Evolutionary conservation across 2,888 invertebrate genomes (phyloP), one percentile per base, ranked within the genome.

Genomic region (Andrena hattorfiana): DNA sequence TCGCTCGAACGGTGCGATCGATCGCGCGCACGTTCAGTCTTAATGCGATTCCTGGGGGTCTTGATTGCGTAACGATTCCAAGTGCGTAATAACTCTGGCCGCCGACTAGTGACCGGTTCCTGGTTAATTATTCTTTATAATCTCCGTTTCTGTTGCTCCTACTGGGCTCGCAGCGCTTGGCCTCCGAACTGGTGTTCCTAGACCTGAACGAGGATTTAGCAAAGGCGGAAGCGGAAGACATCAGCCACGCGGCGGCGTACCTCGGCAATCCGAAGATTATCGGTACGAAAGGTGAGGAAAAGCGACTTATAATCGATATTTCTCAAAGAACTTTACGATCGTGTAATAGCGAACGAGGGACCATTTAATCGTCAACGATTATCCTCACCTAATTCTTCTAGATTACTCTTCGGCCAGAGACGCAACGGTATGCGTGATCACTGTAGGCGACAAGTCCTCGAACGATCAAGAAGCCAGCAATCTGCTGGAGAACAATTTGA

Each of bases 211-310:
- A 94, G 84, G 95, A 95, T 86, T 95, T 96, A 85, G 94, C 96
- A 70, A 94, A 95, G 88, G 96, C 96, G 63, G 96, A 96, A 93
- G 95, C 96, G 94, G 94, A 96, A 94, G 96, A 96, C 92, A 94
- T 96, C 69, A 95, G 96, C 87, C 96, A 96, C 88, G 96, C 95
- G 26, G 94, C 95, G n/a, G 94, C 95, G 56, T 96, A 96, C 92
- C 94, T 95, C 74, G 94, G 95, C 71, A 95, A 95, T 86, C 95
- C 95, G 77, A 95, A 94, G 89, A 94, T 96, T 78, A 69, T 87
- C 32, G 92, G 91, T n/a, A 92, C 92, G 23, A 92, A 91, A 89
- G 92, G 93, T 93, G 86, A 89, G 83, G 20, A 51, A 20, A 35
- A 69, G 20, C 23, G 26, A 0, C 32, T 20, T 13, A 0, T 2